Evolutionary conservation across 2,797 vertebrate species (phyloP), one percentile per base, ranked within the genome.

Genomic region (Acanthurus lineatus): DNA sequence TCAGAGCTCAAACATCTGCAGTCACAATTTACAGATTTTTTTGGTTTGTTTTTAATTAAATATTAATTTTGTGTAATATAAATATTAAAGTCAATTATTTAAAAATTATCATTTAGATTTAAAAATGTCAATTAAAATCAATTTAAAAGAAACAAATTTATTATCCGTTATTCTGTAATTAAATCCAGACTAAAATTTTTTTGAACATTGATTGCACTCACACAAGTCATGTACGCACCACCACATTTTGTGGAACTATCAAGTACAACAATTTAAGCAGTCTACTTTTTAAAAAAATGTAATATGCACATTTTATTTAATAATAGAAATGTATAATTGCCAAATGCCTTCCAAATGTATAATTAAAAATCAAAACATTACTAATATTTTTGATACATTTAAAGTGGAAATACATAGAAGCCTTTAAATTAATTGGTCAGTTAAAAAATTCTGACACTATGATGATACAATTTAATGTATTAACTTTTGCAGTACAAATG

Each of bases 391-490:
- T 32, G 28, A 32, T 32, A 32, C 28, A 32, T 32, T 32, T 32
- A 32, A 32, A 32, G 4, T 32, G 3, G 5, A 32, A 32, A 32
- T 32, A 32, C 28, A 32, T 5, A 63, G 38, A 32, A 12, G 4
- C 51, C 10, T 3, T 42, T 56, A 49, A 70, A 40, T 14, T 1
- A 0, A 48, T 61, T 19, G 0, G 0, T 14, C 0, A 59, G 35
- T 42, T 32, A 12, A 19, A 1, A 44, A 49, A 35, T 25, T 14
- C 0, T 59, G 0, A 0, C 8, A 20, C 4, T 2, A 0, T 5
- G 15, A 22, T 47, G 1, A 57, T 14, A n/a, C 28, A 4, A 32
- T 32, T 32, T 32, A 32, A 32, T 32, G 28, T 32, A 32, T 32
- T 32, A 32, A 32, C 28, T 32, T 32, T 32, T 45, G 32, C n/a